Conservation (phyloP, 2,113 vertebrate species). For the Odocoileus virginianus region DNA sequence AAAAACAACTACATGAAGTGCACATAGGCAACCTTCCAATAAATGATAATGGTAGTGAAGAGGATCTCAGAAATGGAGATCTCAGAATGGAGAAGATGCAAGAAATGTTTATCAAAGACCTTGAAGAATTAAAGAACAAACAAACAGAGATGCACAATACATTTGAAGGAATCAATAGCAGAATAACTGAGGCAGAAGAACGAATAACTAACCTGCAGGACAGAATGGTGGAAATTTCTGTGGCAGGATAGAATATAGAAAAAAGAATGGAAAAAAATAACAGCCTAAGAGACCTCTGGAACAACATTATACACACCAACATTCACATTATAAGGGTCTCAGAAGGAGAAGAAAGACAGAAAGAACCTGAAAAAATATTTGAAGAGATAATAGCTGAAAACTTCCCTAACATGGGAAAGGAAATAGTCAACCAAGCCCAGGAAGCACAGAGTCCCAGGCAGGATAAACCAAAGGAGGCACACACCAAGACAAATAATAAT, state of each 20-base stretch:
- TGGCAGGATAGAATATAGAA: not conserved
- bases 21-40: not conserved
- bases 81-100: not conserved
- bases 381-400: not conserved
- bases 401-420: not conserved
- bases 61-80: not conserved
- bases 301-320: not conserved
- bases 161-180: not conserved
- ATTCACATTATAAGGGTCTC: not conserved
- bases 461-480: not conserved
- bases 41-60: not conserved
- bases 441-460: not conserved
- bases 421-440: not conserved
- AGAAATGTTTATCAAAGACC: not conserved
- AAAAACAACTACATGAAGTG: not conserved
- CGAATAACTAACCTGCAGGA: rapidly evolving
- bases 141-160: not conserved
- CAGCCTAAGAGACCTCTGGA: not conserved
- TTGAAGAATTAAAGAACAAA: not conserved
- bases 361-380: not conserved
- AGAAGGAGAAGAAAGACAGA: not conserved
- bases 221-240: not conserved
- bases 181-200: not conserved
- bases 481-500: not conserved
- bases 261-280: not conserved